Evolutionary conservation across 2,888 invertebrate species (phyloP), one percentile per base, ranked within the genome.

Genomic region (Zaprionus obscuricornis): DNA sequence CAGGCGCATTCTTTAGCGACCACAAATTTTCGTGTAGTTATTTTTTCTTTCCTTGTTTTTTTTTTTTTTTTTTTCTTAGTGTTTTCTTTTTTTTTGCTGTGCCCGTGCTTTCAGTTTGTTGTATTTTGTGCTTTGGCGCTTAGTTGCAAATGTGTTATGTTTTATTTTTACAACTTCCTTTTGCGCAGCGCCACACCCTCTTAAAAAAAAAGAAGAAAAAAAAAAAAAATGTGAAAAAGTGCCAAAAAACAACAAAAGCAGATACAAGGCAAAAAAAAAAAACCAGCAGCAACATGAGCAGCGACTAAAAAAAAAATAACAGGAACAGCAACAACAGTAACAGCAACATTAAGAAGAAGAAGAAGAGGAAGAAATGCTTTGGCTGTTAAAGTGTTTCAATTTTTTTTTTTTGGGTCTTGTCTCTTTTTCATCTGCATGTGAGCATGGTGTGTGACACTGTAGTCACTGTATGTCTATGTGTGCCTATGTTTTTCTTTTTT

Each of bases 111-210:
- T 7, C 18, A 20, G 20, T 26, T 31, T 36, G 13, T 33, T 14
- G 14, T 24, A 8, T 22, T 8, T 40, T 62, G 16, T 36, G 36
- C 34, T 60, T 60, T n/a, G n/a, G n/a, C 33, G 60, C 54, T 67
- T 54, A 74, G 66, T 82, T 85, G 82, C 70, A 76, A 70, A 85
- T 78, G 85, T 79, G 85, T 65, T 63, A 59, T 85, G 74, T 79
- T 81, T 85, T 81, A 79, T 84, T 85, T 83, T 83, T 74, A 84
- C 81, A 85, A 76, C 84, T 83, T 85, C 66, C 74, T 73, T 26
- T 37, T 50, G 46, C 51, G 5, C 11, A 17, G 11, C 31, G 27
- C 29, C 52, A 34, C 31, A 3, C 13, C 51, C 51, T 59, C 17
- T 39, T 36, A 57, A 55, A 56, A 58, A 24, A 1, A 6, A 58